Base-by-base conservation (phyloP, 2,113 vertebrate species). In the Fulica atra region DNA sequence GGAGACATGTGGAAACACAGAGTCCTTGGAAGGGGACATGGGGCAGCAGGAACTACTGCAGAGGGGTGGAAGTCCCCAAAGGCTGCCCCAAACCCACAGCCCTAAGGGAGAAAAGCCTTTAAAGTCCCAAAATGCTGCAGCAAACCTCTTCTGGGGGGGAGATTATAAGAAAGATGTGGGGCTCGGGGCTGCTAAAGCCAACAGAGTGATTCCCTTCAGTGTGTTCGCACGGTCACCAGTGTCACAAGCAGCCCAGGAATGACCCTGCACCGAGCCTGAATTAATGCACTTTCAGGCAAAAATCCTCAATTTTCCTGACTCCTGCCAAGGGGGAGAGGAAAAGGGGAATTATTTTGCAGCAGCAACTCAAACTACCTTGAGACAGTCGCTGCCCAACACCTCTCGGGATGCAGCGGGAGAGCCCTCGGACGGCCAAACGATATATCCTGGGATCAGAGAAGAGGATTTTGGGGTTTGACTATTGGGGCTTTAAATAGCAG, bases 171-270 rank as follows among this genome's bases (percentile, higher is more conserved):
- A 66, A 50, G 20, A 10, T 33, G 4, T 15, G 40, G 40, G 7
- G 0, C 7, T 35, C 26, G 61, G 33, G 17, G 26, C 10, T 80
- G 2, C 10, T 35, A 0, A 0, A 23, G 48, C 57, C 5, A 24
- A 18, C n/a, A 57, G n/a, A 13, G 50, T 10, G 9, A 9, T 66
- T 69, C 31, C 48, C 33, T 31, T 38, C 44, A 26, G 24, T 46
- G 1, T 0, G 0, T 23, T 35, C 21, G 3, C 23, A 8, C 0
- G 3, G 13, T 3, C 77, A 9, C 54, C 0, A 0, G 26, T 8
- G 78, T 26, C 63, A 25, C 44, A 38, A 81, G 19, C 3, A 28
- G 29, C n/a, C 25, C 2, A 1, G 35, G 35, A 29, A 38, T 6
- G 6, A 11, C 11, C 35, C n/a, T 1, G 0, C 18, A 9, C 35